A percentile compares a stretch with the other conserved stretches of the same genome.
Evolutionary conservation across 2,888 invertebrate genomes (phyloP).

Genomic region (Beris chalybata): DNA sequence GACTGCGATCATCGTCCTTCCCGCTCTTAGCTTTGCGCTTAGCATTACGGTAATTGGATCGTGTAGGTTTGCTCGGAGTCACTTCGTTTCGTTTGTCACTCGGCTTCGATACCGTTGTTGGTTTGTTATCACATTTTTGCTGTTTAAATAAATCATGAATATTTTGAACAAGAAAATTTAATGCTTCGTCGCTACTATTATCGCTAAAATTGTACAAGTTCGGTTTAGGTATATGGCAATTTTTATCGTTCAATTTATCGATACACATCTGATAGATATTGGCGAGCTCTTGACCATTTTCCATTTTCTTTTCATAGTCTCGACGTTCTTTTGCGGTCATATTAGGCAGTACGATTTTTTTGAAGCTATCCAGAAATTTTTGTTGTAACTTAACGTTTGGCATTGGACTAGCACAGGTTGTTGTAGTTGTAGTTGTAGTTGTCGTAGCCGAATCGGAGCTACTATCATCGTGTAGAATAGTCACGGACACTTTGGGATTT

Average conservation of each 20-base stretch:
- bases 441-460: conserved; percentile 15
- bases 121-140: too few relatives aligned
- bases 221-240: background rate
- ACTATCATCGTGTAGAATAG: conserved; percentile 6
- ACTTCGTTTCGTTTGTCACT: background rate
- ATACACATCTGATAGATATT: conserved; percentile 20
- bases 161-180: conserved; percentile 49
- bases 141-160: conserved; percentile 33
- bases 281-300: conserved; percentile 1
- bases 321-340: conserved; percentile 3
- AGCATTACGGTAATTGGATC: background rate
- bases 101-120: too few relatives aligned
- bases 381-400: background rate
- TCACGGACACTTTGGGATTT: background rate
- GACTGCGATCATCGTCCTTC: too few relatives aligned
- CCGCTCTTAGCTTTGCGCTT: background rate
- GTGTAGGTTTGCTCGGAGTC: background rate
- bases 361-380: conserved; percentile 18
- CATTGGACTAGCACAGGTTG: background rate
- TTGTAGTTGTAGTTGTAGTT: background rate
- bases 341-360: conserved; percentile 13
- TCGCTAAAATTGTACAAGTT: background rate
- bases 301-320: background rate
- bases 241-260: background rate
- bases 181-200: conserved; percentile 45